These are phyloP conservation scores for Tetranychus urticae DNA, from an alignment of 1,140 invertebrate species.

Conservation along the genomic window DNA sequence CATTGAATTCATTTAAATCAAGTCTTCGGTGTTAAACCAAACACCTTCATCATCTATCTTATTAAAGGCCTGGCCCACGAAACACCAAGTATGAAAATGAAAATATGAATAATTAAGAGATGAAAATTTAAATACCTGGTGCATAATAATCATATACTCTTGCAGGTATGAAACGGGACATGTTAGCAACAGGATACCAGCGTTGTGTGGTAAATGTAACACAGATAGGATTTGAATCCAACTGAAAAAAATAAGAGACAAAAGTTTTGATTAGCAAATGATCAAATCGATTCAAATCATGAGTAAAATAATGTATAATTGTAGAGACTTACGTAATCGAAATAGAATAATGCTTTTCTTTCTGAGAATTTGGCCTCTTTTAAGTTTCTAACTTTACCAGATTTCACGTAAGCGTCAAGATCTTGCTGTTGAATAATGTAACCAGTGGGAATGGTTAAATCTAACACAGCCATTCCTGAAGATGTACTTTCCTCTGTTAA, in stretches of 20 bases:
- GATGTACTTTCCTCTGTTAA: constrained; percentile 43
- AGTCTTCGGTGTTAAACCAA: no score
- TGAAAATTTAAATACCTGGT: constrained; percentile 36
- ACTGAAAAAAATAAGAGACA: constrained; percentile 22
- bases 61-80: no score
- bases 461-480: constrained; percentile 76
- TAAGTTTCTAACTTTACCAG: constrained; percentile 41
- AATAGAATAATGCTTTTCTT: constrained; percentile 72
- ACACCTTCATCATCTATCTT: no score
- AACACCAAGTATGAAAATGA: no score
- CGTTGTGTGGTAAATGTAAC: constrained; percentile 74
- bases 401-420: constrained; percentile 54
- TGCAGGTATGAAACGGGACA: constrained; percentile 69
- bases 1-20: no score
- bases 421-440: constrained; percentile 77
- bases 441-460: constrained; percentile 72
- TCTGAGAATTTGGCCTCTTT: constrained; percentile 56
- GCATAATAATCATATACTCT: constrained; percentile 88
- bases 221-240: constrained; percentile 57
- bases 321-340: constrained; percentile 51
- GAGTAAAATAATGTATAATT: background rate
- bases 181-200: constrained; percentile 87
- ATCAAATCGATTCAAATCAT: background rate
- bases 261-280: background rate
- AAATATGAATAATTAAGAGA: no score